Conservation (phyloP, 2,113 vertebrate genomes). For the Sinocyclocheilus anophthalmus region DNA sequence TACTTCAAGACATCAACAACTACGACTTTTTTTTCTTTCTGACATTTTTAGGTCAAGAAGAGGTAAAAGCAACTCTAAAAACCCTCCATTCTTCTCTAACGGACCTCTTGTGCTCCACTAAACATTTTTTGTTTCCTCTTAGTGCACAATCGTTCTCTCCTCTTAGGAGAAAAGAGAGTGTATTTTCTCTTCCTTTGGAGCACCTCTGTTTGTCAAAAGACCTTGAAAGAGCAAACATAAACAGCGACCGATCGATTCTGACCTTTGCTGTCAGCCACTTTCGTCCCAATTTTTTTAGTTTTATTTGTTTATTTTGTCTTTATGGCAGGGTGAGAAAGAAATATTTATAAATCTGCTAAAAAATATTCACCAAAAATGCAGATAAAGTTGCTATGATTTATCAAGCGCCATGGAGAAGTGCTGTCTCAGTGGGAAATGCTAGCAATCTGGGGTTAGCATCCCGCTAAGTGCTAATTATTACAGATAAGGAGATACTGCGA, state of each 20-base stretch:
- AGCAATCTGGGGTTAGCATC: neutral
- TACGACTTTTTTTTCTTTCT: neutral
- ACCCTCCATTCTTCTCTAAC: neutral
- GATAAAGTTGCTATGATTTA: neutral
- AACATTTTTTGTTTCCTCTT: neutral
- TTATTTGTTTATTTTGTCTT: neutral
- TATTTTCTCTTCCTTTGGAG: neutral
- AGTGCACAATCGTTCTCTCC: neutral
- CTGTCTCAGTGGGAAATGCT: slow-evolving; percentile 29
- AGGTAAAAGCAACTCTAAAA: neutral
- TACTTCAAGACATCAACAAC: neutral
- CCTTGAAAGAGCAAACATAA: slow-evolving; percentile 29
- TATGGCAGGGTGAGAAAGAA: neutral
- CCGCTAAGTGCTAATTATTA: slow-evolving; percentile 24
- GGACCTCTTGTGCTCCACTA: neutral
- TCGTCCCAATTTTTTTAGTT: neutral
- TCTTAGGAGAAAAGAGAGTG: neutral
- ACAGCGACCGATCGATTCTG: slow-evolving; percentile 26
- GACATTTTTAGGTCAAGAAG: slow-evolving; percentile 2
- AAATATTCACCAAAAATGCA: slow-evolving; percentile 14
- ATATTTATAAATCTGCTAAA: neutral
- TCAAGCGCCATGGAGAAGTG: neutral
- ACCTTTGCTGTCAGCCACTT: slow-evolving; percentile 22
- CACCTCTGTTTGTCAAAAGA: slow-evolving; percentile 15
- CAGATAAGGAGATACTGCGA: neutral